Conservation (phyloP, 1,140 invertebrate species). For the Delia radicum region DNA sequence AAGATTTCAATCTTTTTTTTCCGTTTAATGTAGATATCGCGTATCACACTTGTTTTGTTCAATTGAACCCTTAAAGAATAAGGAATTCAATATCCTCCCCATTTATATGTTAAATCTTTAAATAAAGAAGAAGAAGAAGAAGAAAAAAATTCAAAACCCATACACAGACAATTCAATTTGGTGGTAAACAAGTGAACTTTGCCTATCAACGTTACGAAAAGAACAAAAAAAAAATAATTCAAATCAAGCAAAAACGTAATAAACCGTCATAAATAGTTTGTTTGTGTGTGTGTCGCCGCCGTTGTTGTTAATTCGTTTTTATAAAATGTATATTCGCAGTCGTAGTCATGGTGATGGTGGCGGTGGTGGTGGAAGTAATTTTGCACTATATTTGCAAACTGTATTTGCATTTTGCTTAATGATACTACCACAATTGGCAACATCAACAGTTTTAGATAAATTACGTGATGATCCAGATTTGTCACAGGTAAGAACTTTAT, state of each 20-base stretch:
- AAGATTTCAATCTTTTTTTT: background rate
- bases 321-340: conserved; percentile 3
- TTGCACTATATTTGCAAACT: background rate
- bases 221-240: conserved; percentile 1
- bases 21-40: background rate
- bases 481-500: conserved; percentile 58
- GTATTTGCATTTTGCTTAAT: conserved; percentile 12
- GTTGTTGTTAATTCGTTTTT: background rate
- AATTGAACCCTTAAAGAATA: too few species aligned
- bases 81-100: too few species aligned
- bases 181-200: too few species aligned
- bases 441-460: conserved; percentile 42
- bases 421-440: conserved; percentile 14
- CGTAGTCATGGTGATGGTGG: background rate
- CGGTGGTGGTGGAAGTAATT: background rate
- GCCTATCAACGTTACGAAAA: background rate
- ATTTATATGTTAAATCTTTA: too few species aligned
- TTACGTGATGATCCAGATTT: conserved; percentile 57
- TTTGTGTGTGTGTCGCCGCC: background rate
- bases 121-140: background rate
- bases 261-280: too few species aligned
- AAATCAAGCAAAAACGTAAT: too few species aligned
- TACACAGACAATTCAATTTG: too few species aligned
- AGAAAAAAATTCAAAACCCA: background rate
- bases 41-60: too few species aligned